phyloP scores from a whole-genome alignment of 2,888 invertebrate genomes.

The Dicranocentrus wangi region DNA sequence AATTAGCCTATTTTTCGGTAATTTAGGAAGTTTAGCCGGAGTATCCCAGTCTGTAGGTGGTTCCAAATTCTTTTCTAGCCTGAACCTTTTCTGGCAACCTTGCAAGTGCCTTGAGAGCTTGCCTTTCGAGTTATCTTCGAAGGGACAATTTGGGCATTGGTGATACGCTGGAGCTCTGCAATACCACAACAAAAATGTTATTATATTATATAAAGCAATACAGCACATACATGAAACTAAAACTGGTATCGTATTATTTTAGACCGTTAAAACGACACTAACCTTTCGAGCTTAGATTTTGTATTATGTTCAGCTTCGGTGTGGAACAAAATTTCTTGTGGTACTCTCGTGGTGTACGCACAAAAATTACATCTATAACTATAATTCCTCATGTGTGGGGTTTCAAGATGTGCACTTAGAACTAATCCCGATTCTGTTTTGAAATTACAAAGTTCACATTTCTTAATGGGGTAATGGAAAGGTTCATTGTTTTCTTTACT shows the following conservation, averaged over 20 bases:
- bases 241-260: no score
- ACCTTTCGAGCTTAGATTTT: constrained; percentile 83
- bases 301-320: constrained; percentile 93
- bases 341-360: constrained; percentile 85
- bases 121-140: constrained; percentile 94
- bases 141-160: constrained; percentile 94
- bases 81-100: constrained; percentile 91
- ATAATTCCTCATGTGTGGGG: constrained; percentile 92
- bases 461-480: constrained; percentile 83
- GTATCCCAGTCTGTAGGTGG: constrained; percentile 94
- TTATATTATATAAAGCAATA: constrained; percentile 13
- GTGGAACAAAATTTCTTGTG: constrained; percentile 91
- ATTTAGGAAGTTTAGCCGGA: constrained; percentile 92
- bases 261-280: no score
- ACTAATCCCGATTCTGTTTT: constrained; percentile 89
- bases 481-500: constrained; percentile 90
- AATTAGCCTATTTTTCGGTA: constrained; percentile 75
- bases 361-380: constrained; percentile 86
- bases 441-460: constrained; percentile 91
- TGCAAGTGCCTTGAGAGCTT: constrained; percentile 90
- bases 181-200: constrained; percentile 12
- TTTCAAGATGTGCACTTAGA: constrained; percentile 90
- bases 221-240: no score
- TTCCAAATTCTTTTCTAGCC: constrained; percentile 87
- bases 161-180: constrained; percentile 87